phyloP scores from a whole-genome alignment of 2,888 invertebrate genomes.

The Clostera curtula region DNA sequence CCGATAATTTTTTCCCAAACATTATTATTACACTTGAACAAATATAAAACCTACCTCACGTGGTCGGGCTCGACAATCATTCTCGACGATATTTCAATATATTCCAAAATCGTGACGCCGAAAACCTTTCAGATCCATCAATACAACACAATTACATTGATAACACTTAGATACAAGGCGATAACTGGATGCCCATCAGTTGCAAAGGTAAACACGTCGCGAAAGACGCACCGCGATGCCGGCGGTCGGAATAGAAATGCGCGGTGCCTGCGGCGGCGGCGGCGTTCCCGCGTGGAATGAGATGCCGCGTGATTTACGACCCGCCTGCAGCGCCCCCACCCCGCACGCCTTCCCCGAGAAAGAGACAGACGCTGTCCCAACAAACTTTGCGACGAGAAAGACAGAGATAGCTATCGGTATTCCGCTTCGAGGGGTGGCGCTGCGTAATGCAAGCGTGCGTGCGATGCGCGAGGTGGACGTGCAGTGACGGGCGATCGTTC shows the following conservation, averaged over 20 bases:
- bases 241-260: constrained; percentile 68
- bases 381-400: constrained; percentile 20
- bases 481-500: constrained; percentile 69
- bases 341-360: constrained; percentile 57
- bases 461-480: constrained; percentile 72
- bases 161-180: constrained; percentile 47
- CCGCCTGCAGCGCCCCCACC: constrained; percentile 73
- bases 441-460: constrained; percentile 75
- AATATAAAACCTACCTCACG: constrained; percentile 64
- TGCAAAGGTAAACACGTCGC: constrained; percentile 67
- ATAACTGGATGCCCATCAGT: constrained; percentile 50
- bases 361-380: constrained; percentile 35
- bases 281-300: constrained; percentile 75
- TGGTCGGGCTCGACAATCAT: constrained; percentile 74
- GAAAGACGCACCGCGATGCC: constrained; percentile 67
- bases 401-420: constrained; percentile 52
- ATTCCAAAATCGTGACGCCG: constrained; percentile 43
- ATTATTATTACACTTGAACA: constrained; percentile 49
- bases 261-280: constrained; percentile 69
- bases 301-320: constrained; percentile 74
- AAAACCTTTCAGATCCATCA: constrained; percentile 58
- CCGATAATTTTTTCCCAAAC: constrained; percentile 31
- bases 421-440: constrained; percentile 67
- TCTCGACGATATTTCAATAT: constrained; percentile 63
- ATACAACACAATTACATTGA: constrained; percentile 47